phyloP scores from a whole-genome alignment of 1,140 invertebrate genomes.

The Dendrolimus punctatus region DNA sequence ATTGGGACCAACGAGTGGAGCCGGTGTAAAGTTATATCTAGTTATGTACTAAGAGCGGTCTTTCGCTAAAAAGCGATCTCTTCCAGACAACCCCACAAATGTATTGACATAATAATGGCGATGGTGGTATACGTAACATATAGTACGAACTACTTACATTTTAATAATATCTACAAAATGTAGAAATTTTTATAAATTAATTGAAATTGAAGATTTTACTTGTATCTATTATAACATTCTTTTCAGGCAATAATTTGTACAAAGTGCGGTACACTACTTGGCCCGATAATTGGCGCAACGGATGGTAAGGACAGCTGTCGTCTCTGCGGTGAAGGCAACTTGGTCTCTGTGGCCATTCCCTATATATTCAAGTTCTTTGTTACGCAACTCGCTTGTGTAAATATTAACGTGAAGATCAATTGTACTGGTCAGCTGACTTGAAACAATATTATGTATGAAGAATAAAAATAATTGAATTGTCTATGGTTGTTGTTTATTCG shows the following conservation, averaged over 20 bases:
- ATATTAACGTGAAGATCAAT: slow-evolving; percentile 88
- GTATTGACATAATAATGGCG: no score
- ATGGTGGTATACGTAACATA: no score
- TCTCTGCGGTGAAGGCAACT: slow-evolving; percentile 78
- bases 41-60: no score
- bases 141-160: no score
- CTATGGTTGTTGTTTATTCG: no score
- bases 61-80: no score
- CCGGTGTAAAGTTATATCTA: no score
- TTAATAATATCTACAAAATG: no score
- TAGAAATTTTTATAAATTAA: no score
- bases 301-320: slow-evolving; percentile 73
- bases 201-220: no score
- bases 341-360: slow-evolving; percentile 85
- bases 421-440: background rate
- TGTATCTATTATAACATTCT: slow-evolving; percentile 7
- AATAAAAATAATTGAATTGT: background rate
- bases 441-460: background rate
- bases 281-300: slow-evolving; percentile 71
- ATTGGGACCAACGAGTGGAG: no score
- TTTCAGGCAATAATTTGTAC: slow-evolving; percentile 84
- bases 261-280: slow-evolving; percentile 82
- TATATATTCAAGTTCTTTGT: slow-evolving; percentile 93
- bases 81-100: no score
- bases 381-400: slow-evolving; percentile 91